Evolutionary conservation across 2,888 invertebrate genomes (phyloP), one percentile per base, ranked within the genome.

Genomic region (Drepana falcataria): DNA sequence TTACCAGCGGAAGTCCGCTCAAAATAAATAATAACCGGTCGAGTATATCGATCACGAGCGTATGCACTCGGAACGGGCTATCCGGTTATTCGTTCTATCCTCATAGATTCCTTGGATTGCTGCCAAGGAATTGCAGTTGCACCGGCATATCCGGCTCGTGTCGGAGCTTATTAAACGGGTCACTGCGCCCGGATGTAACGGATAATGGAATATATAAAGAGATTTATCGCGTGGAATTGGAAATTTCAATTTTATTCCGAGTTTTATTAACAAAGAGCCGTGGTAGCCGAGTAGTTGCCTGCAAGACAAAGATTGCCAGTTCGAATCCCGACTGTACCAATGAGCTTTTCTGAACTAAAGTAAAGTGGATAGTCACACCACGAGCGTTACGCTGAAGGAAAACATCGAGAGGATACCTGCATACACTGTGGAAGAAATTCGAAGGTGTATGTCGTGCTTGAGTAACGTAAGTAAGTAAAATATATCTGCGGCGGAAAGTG

Each of bases 161-260:
- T 65, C 55, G 63, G 44, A 61, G 62, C 75, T 71, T 69, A 80
- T 77, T 77, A 77, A 51, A 67, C 78, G 77, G 79, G 73, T 73
- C 77, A 69, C 56, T 61, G 77, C 64, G 56, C 61, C 60, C 68
- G 70, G 70, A 64, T 68, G 68, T 69, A 44, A 67, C 75, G 64
- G 58, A 48, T 53, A 58, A 61, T 63, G 60, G 61, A 63, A 56
- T 41, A 56, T 48, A 53, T 7, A 35, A 56, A 56, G 48, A 41
- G 35, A 48, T 35, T 35, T 51, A 51, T 47, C n/a, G 34, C 47
- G 44, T 33, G 49, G 7, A 35, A 49, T 48, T 48, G 54, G 44
- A 34, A 44, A 35, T 35, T 44, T 41, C 48, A 9, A 49, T 35
- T 35, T 48, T n/a, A n/a, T n/a, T n/a, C n/a, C n/a, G n/a, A n/a